phyloP scores from a whole-genome alignment of 2,888 invertebrate species.

The Cosmia trapezina region DNA sequence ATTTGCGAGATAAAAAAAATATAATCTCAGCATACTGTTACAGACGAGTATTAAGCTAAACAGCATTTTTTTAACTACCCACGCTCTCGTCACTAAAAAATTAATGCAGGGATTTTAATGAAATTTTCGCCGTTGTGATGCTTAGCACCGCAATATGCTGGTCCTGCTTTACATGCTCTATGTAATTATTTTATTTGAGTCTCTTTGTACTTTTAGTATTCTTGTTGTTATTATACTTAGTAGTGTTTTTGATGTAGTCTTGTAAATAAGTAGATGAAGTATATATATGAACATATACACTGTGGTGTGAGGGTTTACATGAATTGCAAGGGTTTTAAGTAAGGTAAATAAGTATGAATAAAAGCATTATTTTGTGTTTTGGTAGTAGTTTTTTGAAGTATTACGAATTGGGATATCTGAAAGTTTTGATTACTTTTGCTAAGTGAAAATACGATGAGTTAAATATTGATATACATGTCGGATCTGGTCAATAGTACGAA shows the following conservation, averaged over 20 bases:
- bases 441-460: not conserved
- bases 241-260: not conserved
- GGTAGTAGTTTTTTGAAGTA: too few species aligned
- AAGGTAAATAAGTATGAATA: not conserved
- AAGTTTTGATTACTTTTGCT: not conserved
- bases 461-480: too few species aligned
- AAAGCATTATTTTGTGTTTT: not conserved
- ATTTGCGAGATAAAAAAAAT: constrained; percentile 28
- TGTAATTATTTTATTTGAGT: constrained; percentile 36
- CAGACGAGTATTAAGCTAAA: constrained; percentile 38
- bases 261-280: not conserved
- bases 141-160: constrained; percentile 35
- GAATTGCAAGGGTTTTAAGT: too few species aligned
- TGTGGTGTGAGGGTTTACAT: not conserved
- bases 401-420: not conserved
- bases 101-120: constrained; percentile 55
- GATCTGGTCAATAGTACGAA: too few species aligned
- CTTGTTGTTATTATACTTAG: constrained; percentile 1
- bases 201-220: constrained; percentile 29
- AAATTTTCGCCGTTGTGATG: constrained; percentile 45
- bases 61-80: constrained; percentile 50
- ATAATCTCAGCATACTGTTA: constrained; percentile 26
- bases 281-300: not conserved
- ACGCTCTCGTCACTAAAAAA: constrained; percentile 50
- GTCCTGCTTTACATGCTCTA: constrained; percentile 8